Evolutionary conservation across 2,113 vertebrate species (phyloP).

Genomic region (Panthera leo): DNA sequence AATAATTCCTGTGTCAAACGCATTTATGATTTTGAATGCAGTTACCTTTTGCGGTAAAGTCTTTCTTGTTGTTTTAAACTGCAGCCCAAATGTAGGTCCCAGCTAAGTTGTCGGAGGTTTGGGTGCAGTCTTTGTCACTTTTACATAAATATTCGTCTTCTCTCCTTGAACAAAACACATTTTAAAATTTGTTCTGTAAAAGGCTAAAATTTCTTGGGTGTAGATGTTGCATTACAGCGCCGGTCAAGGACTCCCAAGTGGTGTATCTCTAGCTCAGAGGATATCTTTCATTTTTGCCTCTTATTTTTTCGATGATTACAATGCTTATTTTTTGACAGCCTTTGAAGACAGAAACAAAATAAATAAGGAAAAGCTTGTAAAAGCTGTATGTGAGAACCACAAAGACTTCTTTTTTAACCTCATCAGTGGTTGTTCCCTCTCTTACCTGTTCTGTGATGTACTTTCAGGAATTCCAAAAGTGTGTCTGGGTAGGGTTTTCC

Average conservation of each 20-base stretch:
- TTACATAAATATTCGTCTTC: neutral
- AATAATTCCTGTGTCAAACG: neutral
- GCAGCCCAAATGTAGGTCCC: neutral
- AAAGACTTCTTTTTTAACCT: neutral
- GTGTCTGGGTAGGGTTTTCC: neutral
- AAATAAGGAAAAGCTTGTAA: slow-evolving; percentile 3
- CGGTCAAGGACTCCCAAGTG: neutral
- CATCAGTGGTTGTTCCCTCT: neutral
- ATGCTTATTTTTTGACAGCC: slow-evolving; percentile 14
- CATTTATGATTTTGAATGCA: neutral
- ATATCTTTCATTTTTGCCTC: neutral
- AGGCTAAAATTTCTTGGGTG: slow-evolving; percentile 10
- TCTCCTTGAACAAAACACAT: neutral
- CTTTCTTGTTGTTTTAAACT: neutral
- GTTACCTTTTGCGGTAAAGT: neutral
- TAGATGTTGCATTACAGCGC: neutral
- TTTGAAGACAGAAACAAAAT: slow-evolving; percentile 38
- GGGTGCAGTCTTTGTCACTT: neutral
- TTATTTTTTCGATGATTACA: neutral
- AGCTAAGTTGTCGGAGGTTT: neutral
- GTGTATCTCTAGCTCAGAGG: neutral
- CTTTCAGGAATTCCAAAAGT: slow-evolving; percentile 9
- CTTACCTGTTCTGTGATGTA: neutral
- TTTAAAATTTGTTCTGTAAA: slow-evolving; percentile 7
- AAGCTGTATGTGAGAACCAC: neutral